Conservation (phyloP, 2,113 vertebrate genomes). For the Silurus asotus region DNA sequence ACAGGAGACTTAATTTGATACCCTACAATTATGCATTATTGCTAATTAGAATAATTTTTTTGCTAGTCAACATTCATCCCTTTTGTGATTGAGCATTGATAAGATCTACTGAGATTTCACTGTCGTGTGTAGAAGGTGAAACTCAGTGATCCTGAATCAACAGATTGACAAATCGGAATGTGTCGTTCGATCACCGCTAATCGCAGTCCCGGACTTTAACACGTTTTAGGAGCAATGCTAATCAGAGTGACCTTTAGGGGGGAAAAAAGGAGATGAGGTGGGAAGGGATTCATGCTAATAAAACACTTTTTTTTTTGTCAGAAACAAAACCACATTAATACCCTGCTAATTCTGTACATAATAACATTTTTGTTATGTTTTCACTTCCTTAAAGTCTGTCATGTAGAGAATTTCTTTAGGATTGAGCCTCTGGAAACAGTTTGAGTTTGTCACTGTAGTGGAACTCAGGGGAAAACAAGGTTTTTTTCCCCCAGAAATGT, state of each 20-base stretch:
- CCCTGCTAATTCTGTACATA: not conserved
- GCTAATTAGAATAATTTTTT: not conserved
- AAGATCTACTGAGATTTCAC: not conserved
- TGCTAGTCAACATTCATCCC: not conserved
- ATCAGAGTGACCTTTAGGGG: conserved; percentile 5
- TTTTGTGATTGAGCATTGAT: not conserved
- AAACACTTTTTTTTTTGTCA: not conserved
- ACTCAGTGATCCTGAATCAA: conserved; percentile 18
- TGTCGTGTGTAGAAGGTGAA: not conserved
- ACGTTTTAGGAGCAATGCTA: not conserved
- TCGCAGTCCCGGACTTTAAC: conserved; percentile 1
- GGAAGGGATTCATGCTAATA: not conserved
- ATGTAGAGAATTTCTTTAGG: not conserved
- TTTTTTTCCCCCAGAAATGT: not conserved
- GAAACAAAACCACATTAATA: not conserved
- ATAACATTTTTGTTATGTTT: not conserved
- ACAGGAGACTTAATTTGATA: not conserved
- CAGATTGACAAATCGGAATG: not conserved
- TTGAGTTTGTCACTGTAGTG: not conserved
- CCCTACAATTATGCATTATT: not conserved
- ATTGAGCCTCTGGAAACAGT: not conserved
- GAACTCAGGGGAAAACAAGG: not conserved
- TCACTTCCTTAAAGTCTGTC: not conserved
- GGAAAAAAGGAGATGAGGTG: not conserved
- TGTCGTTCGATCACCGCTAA: not conserved